Conservation (phyloP, 2,113 vertebrate species). For the Ciconia maguari region DNA sequence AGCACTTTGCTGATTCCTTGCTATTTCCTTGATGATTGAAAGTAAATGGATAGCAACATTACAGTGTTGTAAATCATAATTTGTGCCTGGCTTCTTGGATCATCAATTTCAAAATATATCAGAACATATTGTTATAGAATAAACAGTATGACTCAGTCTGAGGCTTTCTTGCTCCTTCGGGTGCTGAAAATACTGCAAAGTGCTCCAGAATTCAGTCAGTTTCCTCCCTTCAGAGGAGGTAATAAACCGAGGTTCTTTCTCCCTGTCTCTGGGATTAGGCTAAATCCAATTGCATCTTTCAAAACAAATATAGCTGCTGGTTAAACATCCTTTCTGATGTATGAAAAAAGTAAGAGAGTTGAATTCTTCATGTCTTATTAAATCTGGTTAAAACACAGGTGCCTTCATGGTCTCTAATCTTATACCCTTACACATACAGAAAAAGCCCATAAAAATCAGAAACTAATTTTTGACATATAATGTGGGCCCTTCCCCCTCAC, state of each 20-base stretch:
- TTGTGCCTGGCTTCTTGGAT: background rate
- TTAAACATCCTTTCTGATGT: slow-evolving; percentile 14
- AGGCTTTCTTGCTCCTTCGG: background rate
- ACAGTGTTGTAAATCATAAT: background rate
- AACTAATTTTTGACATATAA: background rate
- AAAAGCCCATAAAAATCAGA: background rate
- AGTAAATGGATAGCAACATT: slow-evolving; percentile 10
- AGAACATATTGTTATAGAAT: slow-evolving; percentile 5
- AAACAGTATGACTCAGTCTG: background rate
- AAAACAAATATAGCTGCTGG: slow-evolving; percentile 53
- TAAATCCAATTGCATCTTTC: slow-evolving; percentile 53
- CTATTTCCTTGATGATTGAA: slow-evolving; percentile 21
- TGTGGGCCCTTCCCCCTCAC: background rate
- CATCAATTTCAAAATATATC: slow-evolving; percentile 27
- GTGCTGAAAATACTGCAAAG: background rate
- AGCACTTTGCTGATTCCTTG: background rate
- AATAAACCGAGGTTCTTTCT: slow-evolving; percentile 1
- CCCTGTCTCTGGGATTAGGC: background rate
- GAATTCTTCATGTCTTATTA: background rate
- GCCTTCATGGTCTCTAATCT: background rate
- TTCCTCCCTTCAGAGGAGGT: slow-evolving; percentile 11
- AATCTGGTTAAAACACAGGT: slow-evolving; percentile 17
- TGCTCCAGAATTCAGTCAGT: background rate
- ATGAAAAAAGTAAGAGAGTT: background rate
- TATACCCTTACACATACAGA: background rate